Conservation (phyloP, 2,797 vertebrate genomes). For the Halcyon badia region DNA sequence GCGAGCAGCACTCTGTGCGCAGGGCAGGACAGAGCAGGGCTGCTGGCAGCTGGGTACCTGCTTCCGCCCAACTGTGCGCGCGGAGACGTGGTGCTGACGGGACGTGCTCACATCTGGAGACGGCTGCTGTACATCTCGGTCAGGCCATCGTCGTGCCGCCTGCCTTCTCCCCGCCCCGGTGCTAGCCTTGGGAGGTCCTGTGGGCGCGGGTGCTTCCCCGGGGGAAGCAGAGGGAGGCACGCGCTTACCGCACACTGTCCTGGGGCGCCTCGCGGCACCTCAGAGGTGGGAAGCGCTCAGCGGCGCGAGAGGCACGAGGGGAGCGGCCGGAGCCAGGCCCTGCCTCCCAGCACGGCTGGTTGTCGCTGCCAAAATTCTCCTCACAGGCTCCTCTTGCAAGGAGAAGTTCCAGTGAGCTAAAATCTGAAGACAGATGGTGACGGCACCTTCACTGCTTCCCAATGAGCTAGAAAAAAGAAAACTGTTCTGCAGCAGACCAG, state of each 20-base stretch:
- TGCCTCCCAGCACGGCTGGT: accelerated
- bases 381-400: background rate
- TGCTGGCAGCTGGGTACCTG: accelerated
- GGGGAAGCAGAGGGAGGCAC: background rate
- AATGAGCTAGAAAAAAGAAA: background rate
- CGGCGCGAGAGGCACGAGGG: too few relatives aligned
- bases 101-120: background rate
- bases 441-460: background rate
- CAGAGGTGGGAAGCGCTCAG: background rate
- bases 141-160: accelerated
- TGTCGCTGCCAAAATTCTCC: background rate
- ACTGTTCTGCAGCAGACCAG: background rate
- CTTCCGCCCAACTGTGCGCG: accelerated
- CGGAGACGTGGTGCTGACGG: too few relatives aligned
- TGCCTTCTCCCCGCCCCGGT: background rate
- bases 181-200: background rate
- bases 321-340: background rate
- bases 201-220: accelerated
- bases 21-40: background rate
- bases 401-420: background rate
- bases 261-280: accelerated
- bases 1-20: background rate
- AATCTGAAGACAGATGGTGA: background rate
- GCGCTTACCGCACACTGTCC: accelerated
- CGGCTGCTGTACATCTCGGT: accelerated